A percentile compares a stretch with the other conserved stretches of the same genome.
Evolutionary conservation across 2,797 vertebrate species (phyloP).

Genomic region (Diglossa cyanea): DNA sequence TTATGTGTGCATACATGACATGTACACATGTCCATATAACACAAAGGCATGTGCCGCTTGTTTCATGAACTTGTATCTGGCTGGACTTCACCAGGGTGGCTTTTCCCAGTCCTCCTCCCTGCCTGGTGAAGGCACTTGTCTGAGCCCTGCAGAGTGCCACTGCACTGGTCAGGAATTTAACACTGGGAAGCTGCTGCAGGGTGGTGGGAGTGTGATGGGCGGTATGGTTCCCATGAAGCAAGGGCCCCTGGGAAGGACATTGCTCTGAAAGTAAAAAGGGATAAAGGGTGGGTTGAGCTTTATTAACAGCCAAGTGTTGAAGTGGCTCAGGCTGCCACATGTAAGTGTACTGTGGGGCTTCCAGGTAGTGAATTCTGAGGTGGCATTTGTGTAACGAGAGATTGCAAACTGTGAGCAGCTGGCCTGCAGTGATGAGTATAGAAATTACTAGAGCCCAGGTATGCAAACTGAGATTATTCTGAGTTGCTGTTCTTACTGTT

Average conservation of each 20-base stretch:
- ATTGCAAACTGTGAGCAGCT: neutral
- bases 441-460: neutral
- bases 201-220: neutral
- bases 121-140: neutral
- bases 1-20: fast-evolving
- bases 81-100: neutral
- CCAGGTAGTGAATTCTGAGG: neutral
- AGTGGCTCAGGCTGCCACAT: neutral
- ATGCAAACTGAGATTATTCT: neutral
- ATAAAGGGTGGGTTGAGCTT: neutral
- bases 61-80: fast-evolving
- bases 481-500: neutral
- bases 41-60: fast-evolving
- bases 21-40: fast-evolving
- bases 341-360: neutral
- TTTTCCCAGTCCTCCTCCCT: neutral
- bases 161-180: neutral
- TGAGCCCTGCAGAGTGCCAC: neutral
- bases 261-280: neutral
- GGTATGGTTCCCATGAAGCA: neutral
- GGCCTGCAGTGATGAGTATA: neutral
- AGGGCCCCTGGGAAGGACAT: neutral
- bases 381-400: neutral
- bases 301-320: neutral
- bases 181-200: fast-evolving